Evolutionary conservation across 2,113 vertebrate species (phyloP).

Genomic region (Jaculus jaculus): DNA sequence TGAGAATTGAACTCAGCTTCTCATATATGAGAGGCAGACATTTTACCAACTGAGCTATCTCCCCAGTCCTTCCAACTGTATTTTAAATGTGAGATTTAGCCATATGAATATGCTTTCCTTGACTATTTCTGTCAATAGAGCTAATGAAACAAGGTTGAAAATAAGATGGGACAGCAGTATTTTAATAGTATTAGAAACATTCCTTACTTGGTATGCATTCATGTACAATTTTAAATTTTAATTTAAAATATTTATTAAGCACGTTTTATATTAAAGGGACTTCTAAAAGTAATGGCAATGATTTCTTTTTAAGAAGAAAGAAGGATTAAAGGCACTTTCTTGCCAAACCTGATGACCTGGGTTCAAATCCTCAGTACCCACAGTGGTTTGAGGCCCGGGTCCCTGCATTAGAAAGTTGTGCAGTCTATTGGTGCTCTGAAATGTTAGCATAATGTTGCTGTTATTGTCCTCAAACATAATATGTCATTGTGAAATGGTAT

Average conservation of each 20-base stretch:
- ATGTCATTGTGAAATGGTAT: constrained; percentile 1
- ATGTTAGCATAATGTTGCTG: not conserved
- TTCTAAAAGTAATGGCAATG: not conserved
- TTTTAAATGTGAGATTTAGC: constrained; percentile 11
- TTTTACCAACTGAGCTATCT: no score
- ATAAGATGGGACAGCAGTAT: not conserved
- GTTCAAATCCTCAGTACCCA: no score
- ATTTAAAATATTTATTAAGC: not conserved
- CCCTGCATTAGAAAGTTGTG: not conserved
- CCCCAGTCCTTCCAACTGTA: no score
- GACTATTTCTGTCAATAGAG: not conserved
- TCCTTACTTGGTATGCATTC: not conserved
- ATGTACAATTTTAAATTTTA: constrained; percentile 34
- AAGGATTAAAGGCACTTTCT: no score
- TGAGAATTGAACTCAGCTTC: no score
- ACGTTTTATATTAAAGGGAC: not conserved
- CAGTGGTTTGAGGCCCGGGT: no score
- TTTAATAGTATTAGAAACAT: constrained; percentile 15
- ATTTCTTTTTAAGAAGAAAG: not conserved
- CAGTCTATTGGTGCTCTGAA: not conserved
- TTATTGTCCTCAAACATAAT: not conserved
- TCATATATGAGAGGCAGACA: no score
- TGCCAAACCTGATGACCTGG: no score
- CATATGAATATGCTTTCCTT: not conserved
- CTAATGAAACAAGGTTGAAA: not conserved